A percentile compares a stretch with the other conserved stretches of the same genome.
These are phyloP conservation scores for Chaetura pelagica DNA, from an alignment of 2,113 vertebrate species.

Conservation along the genomic window DNA sequence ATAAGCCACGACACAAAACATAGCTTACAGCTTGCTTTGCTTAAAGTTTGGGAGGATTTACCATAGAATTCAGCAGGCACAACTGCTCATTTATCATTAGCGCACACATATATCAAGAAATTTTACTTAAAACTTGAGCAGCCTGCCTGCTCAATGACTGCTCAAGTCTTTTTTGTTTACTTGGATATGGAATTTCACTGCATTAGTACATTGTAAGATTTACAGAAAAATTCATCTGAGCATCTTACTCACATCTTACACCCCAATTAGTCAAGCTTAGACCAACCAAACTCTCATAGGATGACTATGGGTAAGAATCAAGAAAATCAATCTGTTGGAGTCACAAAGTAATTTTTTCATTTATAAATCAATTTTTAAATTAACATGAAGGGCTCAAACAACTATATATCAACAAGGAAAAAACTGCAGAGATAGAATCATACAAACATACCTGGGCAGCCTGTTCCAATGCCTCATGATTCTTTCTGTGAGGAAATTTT, in stretches of 20 bases:
- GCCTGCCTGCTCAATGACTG: not conserved
- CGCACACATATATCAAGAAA: not conserved
- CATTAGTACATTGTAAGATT: not conserved
- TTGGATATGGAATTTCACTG: not conserved
- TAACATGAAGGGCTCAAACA: conserved; percentile 15
- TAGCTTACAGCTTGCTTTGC: not conserved
- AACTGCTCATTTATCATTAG: not conserved
- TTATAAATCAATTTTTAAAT: conserved; percentile 18
- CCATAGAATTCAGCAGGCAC: not conserved
- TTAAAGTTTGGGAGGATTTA: not conserved
- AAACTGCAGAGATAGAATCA: not conserved
- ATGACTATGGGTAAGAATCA: not conserved
- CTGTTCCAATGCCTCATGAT: too few relatives aligned
- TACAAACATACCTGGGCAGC: too few relatives aligned
- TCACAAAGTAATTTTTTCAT: not conserved
- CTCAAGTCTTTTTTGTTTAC: not conserved
- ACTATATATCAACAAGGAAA: conserved; percentile 4
- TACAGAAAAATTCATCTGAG: not conserved
- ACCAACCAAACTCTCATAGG: not conserved
- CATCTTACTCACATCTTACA: not conserved
- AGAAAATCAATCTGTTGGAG: not conserved
- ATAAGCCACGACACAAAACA: not conserved
- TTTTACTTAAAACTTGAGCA: not conserved
- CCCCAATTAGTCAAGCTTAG: not conserved
- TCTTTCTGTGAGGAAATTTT: too few relatives aligned